Evolutionary conservation across 2,797 vertebrate genomes (phyloP), one percentile per base, ranked within the genome.

Genomic region (Cirrhinus molitorella): DNA sequence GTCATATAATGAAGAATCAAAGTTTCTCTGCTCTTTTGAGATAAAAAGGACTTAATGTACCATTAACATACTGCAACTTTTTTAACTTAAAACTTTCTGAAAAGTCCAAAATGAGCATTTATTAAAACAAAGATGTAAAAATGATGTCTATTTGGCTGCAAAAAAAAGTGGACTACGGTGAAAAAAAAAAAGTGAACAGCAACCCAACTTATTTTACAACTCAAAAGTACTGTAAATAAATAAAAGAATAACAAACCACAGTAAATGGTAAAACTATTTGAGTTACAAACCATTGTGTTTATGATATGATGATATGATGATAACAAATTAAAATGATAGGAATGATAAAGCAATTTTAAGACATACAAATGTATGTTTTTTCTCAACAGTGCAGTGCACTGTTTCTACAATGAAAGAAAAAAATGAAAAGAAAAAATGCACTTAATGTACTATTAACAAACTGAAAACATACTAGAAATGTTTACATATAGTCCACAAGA

Each of bases 1-100:
- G 53, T 61, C 73, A 76, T 51, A 51, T 57, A 37, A 59, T 76
- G 34, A 59, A 12, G 3, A 61, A 45, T 28, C 72, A 37, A n/a
- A 40, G 53, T n/a, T 34, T 28, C 23, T 2, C 9, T 63, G 59
- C 59, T 63, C 25, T 63, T 59, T 28, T 57, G 4, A 80, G 10
- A 61, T 66, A 23, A 45, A 61, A 68, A 47, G 16, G n/a, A 1
- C 5, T 49, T 28, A 16, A n/a, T 57, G 79, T 16, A 17, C 12
- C 31, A 37, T 16, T 55, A 16, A 37, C 49, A 49, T 25, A 10
- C 19, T 40, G 7, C 17, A 55, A 9, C 13, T 37, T 74, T 67
- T 74, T 40, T 16, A 16, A 74, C n/a, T 23, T 31, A 9, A 53
- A 53, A 73, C 47, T 31, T 51, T 11, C 17, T 51, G 31, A 21